Percentiles rank a stretch among this genome's conserved stretches.
These are phyloP conservation scores for Rhagologus leucostigma DNA, from an alignment of 2,113 vertebrate species.

Conservation along the genomic window DNA sequence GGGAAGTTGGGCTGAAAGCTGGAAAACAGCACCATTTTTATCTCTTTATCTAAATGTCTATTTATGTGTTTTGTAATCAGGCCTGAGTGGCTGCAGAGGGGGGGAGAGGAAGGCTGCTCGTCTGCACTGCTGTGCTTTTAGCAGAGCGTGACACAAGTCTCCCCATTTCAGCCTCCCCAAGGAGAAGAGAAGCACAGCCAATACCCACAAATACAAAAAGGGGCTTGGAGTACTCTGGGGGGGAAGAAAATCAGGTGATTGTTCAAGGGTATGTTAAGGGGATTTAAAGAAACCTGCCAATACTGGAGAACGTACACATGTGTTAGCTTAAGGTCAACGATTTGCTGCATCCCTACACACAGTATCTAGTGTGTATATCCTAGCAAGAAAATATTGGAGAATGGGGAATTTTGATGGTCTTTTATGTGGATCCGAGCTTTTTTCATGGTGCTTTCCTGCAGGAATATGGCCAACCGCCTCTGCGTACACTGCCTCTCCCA, in stretches of 20 bases:
- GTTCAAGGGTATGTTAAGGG: neutral
- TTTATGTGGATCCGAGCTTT: neutral
- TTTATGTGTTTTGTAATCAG: neutral
- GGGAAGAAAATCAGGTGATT: neutral
- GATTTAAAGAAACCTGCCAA: neutral
- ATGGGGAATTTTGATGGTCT: neutral
- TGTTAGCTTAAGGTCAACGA: neutral
- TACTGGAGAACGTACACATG: fast-evolving
- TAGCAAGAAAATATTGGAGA: neutral
- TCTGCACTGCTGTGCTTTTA: neutral
- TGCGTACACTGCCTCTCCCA: neutral
- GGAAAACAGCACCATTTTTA: neutral
- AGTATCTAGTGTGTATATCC: neutral
- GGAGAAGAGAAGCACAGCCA: neutral
- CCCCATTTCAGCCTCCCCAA: fast-evolving
- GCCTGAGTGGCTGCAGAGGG: neutral
- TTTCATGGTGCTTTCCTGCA: neutral
- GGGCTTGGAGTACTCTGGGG: neutral
- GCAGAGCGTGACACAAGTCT: neutral
- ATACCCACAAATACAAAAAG: neutral
- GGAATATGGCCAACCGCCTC: neutral
- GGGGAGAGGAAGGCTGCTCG: neutral
- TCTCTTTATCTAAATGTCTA: neutral
- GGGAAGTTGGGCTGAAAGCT: neutral
- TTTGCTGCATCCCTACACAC: neutral